phyloP scores from a whole-genome alignment of 1,140 invertebrate genomes.

The Drepana arcuata region DNA sequence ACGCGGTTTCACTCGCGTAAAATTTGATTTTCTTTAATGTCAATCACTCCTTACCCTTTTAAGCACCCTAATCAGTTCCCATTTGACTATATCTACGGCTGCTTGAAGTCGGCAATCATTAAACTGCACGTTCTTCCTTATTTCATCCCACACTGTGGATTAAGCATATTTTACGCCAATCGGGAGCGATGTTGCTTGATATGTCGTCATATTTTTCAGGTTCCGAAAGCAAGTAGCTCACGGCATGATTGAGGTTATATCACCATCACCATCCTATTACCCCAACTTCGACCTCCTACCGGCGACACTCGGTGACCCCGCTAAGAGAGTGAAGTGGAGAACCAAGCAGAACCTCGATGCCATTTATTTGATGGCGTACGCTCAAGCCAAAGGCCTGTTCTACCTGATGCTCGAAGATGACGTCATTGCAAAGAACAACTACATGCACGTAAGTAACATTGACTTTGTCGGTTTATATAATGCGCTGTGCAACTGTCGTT shows the following conservation, averaged over 20 bases:
- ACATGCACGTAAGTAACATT: slow-evolving; percentile 78
- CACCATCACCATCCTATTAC: slow-evolving; percentile 90
- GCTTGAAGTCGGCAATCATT: too few relatives aligned
- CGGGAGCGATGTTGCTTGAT: too few relatives aligned
- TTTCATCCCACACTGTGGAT: too few relatives aligned
- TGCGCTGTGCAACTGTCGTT: too few relatives aligned
- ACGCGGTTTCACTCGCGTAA: too few relatives aligned
- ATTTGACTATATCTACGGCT: too few relatives aligned
- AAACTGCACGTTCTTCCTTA: too few relatives aligned
- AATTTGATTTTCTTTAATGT: too few relatives aligned
- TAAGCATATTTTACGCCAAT: too few relatives aligned
- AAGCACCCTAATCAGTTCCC: too few relatives aligned
- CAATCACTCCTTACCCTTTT: too few relatives aligned
- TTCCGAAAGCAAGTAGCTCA: slow-evolving; percentile 83
- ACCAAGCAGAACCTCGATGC: slow-evolving; percentile 98
- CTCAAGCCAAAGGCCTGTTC: slow-evolving; percentile 84
- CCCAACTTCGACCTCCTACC: slow-evolving; percentile 86
- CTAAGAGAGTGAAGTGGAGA: slow-evolving; percentile 92
- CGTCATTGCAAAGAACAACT: slow-evolving; percentile 90
- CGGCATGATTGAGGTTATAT: slow-evolving; percentile 92
- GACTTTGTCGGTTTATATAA: too few relatives aligned
- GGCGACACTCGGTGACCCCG: slow-evolving; percentile 88
- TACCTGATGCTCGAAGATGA: slow-evolving; percentile 96
- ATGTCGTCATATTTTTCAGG: slow-evolving; percentile 61
- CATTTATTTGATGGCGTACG: slow-evolving; percentile 96